A percentile compares a stretch with the other conserved stretches of the same genome.
Conservation (phyloP, 2,797 vertebrate genomes). For the Sebastes diaconus region DNA sequence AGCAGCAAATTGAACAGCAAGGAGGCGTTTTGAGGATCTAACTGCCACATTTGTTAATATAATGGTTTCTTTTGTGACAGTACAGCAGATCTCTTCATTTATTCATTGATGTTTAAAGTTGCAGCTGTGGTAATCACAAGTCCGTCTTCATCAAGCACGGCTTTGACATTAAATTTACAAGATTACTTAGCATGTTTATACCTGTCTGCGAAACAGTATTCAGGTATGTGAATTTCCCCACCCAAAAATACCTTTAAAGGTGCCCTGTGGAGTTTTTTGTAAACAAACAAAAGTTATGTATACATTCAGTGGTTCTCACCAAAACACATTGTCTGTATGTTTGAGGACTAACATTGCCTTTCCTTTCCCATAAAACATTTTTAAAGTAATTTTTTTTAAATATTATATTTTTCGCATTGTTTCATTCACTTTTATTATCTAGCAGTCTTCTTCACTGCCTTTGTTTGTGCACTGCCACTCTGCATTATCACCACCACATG, state of each 20-base stretch:
- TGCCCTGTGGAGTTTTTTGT: no score
- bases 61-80: constrained; percentile 45
- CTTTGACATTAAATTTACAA: constrained; percentile 13
- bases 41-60: constrained; percentile 56
- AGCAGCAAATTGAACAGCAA: constrained; percentile 58
- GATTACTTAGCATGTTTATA: background rate
- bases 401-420: background rate
- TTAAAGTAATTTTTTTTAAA: background rate
- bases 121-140: background rate
- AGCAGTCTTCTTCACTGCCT: no score
- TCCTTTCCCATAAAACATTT: background rate
- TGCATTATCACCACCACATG: background rate
- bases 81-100: constrained; percentile 20
- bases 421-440: background rate
- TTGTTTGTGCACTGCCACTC: no score
- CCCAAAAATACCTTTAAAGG: background rate
- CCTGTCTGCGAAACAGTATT: background rate
- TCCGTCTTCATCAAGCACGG: background rate
- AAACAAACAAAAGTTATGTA: no score
- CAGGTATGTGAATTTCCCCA: no score
- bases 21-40: constrained; percentile 49
- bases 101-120: constrained; percentile 6
- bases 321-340: background rate
- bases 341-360: background rate
- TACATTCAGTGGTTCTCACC: no score